A percentile compares a stretch with the other conserved stretches of the same genome.
Conservation (phyloP, 2,888 invertebrate species). For the Acanthoscelides obtectus region DNA sequence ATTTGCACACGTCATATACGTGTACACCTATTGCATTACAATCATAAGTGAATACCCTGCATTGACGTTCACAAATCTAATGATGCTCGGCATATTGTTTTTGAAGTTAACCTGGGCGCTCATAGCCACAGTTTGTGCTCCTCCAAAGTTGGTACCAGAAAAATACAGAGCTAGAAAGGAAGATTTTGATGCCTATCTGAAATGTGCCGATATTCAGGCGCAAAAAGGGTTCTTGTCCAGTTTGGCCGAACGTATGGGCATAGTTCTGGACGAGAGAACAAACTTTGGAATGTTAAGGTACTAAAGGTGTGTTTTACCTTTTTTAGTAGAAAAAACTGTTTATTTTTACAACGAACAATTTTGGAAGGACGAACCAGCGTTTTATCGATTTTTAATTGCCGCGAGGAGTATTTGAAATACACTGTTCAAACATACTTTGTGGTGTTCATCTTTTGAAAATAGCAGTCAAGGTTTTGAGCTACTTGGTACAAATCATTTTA, state of each 20-base stretch:
- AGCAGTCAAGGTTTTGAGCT: no score
- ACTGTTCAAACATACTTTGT: no score
- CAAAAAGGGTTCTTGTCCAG: conserved; percentile 62
- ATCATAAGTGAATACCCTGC: not conserved
- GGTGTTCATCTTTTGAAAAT: no score
- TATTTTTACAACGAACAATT: no score
- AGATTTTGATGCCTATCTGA: conserved; percentile 9
- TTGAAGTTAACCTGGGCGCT: conserved; percentile 26
- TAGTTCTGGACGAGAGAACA: not conserved
- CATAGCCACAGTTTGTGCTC: conserved; percentile 18
- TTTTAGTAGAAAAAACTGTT: no score
- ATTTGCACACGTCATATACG: not conserved
- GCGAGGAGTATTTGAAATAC: no score
- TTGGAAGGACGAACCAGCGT: no score
- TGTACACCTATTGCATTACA: not conserved
- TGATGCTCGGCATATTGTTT: conserved; percentile 13
- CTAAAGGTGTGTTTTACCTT: not conserved
- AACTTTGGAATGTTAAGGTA: conserved; percentile 40
- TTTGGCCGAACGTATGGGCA: not conserved
- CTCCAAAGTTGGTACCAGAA: conserved; percentile 19
- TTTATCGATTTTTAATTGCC: no score
- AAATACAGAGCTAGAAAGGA: conserved; percentile 22
- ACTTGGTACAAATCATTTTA: no score
- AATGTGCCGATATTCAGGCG: conserved; percentile 12
- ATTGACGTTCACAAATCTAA: not conserved